Evolutionary conservation across 2,113 vertebrate species (phyloP).

Genomic region (Dipodomys spectabilis): DNA sequence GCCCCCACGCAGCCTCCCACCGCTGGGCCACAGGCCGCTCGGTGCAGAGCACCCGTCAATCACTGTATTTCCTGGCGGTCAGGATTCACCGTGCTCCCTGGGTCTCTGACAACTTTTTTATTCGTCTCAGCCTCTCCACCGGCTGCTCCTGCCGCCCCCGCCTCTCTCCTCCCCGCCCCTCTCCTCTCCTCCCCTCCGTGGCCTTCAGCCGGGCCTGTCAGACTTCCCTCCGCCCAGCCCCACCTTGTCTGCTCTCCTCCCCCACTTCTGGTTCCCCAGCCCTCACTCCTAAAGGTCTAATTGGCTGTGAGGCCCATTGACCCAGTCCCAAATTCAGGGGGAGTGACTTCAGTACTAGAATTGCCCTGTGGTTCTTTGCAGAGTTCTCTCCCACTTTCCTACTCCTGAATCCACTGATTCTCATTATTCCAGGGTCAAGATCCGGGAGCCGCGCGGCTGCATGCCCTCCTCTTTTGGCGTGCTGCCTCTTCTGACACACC

Average conservation of each 20-base stretch:
- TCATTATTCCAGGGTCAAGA: not conserved
- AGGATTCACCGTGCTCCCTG: not conserved
- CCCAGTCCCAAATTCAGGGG: not conserved
- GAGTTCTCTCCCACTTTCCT: no score
- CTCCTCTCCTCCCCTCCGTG: not conserved
- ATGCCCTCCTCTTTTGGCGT: accelerated
- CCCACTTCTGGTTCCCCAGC: not conserved
- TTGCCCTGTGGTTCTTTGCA: not conserved
- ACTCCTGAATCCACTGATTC: no score
- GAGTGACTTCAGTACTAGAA: not conserved
- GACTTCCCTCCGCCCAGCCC: not conserved
- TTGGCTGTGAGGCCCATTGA: not conserved
- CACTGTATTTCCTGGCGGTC: not conserved
- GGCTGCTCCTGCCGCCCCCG: no score
- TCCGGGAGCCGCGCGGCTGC: accelerated
- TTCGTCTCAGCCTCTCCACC: not conserved
- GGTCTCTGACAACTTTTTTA: not conserved
- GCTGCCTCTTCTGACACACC: not conserved
- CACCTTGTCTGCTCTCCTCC: no score
- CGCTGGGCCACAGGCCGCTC: not conserved
- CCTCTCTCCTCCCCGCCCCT: not conserved
- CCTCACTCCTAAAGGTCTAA: not conserved
- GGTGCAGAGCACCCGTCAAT: not conserved
- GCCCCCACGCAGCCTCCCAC: no score
- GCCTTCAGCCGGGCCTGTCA: accelerated